Conservation (phyloP, 1,140 invertebrate species). For the Drosophila fuyamai region DNA sequence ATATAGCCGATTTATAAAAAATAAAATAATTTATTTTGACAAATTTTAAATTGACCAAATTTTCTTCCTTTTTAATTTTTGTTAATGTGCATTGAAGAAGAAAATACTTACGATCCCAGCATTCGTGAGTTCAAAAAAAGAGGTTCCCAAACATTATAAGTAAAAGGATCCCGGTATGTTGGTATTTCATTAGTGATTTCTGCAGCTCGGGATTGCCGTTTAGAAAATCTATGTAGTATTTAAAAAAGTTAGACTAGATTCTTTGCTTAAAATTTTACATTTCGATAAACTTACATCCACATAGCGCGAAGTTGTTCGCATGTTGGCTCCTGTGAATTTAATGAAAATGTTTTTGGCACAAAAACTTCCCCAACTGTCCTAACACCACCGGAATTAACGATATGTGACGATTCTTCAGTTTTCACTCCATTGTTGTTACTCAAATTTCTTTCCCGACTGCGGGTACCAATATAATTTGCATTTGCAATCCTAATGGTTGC, state of each 20-base stretch:
- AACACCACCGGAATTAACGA: constrained; percentile 27
- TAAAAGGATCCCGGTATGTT: constrained; percentile 91
- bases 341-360: constrained; percentile 71
- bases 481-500: constrained; percentile 40
- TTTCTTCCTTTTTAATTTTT: background rate
- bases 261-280: background rate
- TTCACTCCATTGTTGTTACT: constrained; percentile 30
- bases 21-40: too few species aligned
- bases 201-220: constrained; percentile 93
- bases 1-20: too few species aligned
- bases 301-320: constrained; percentile 95
- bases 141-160: constrained; percentile 92
- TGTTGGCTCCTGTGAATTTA: constrained; percentile 88
- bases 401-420: constrained; percentile 14
- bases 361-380: constrained; percentile 71
- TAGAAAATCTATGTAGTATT: constrained; percentile 88
- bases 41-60: too few species aligned
- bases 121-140: constrained; percentile 87
- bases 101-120: constrained; percentile 85
- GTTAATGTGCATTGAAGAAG: too few species aligned
- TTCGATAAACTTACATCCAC: constrained; percentile 88
- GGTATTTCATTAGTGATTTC: constrained; percentile 94
- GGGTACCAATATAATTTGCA: constrained; percentile 52
- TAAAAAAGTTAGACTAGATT: background rate
- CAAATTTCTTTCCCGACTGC: constrained; percentile 37